Evolutionary conservation across 2,888 invertebrate species (phyloP).

Genomic region (Caenorhabditis sinica): DNA sequence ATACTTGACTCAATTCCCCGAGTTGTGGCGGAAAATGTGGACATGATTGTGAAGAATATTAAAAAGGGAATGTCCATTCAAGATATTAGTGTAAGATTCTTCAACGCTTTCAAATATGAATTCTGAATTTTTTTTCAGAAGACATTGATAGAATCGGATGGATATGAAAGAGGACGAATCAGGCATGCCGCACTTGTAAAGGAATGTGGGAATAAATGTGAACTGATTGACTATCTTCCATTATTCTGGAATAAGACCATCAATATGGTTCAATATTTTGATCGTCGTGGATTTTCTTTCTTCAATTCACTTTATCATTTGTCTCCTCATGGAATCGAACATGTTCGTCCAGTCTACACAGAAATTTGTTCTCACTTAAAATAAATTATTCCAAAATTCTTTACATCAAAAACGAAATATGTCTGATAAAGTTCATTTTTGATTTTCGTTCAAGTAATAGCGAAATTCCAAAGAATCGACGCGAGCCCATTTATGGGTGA

Average conservation of each 20-base stretch:
- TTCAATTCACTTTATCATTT: constrained; percentile 31
- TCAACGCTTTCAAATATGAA: not conserved
- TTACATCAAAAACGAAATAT: no score
- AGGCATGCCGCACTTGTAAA: constrained; percentile 24
- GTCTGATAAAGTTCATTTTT: no score
- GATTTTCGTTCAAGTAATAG: no score
- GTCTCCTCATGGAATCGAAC: constrained; percentile 46
- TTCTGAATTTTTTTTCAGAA: constrained; percentile 21
- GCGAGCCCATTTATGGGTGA: no score
- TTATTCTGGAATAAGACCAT: constrained; percentile 30
- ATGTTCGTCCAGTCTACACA: constrained; percentile 36
- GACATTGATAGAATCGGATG: constrained; percentile 1
- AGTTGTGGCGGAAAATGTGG: not conserved
- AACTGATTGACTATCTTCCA: constrained; percentile 49
- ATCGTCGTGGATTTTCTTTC: constrained; percentile 36
- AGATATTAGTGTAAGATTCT: constrained; percentile 24
- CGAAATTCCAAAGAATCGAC: no score
- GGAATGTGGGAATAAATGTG: constrained; percentile 48
- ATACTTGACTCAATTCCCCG: constrained; percentile 42
- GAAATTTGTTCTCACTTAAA: constrained; percentile 37
- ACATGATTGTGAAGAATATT: constrained; percentile 23
- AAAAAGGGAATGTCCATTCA: constrained; percentile 19
- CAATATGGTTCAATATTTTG: constrained; percentile 34
- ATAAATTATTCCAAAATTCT: not conserved
- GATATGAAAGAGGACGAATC: constrained; percentile 33